These are phyloP conservation scores for Mellilla xanthometata DNA, from an alignment of 2,888 invertebrate genomes.

Conservation along the genomic window DNA sequence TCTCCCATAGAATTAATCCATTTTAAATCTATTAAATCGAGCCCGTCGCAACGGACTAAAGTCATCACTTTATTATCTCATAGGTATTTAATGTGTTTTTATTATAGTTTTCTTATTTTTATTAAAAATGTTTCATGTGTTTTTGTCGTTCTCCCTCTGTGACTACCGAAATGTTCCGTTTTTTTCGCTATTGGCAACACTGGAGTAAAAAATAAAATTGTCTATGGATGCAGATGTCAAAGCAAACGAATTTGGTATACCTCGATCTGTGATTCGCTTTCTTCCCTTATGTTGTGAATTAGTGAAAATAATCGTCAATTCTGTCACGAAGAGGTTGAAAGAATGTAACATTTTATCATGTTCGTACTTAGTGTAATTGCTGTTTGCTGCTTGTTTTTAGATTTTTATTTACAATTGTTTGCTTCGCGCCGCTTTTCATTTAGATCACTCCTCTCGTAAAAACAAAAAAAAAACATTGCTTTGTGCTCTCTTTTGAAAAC, in stretches of 20 bases:
- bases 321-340: conserved; percentile 52
- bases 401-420: conserved; percentile 56
- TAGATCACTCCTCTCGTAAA: too few species aligned
- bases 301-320: conserved; percentile 47
- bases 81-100: conserved; percentile 79
- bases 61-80: conserved; percentile 78
- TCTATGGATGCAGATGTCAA: conserved; percentile 45
- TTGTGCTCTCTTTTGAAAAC: too few species aligned
- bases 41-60: conserved; percentile 59
- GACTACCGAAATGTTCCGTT: conserved; percentile 35
- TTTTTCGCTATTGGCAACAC: conserved; percentile 48
- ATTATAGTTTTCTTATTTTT: conserved; percentile 65
- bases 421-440: conserved; percentile 42
- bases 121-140: conserved; percentile 70
- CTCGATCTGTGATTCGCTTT: conserved; percentile 57
- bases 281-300: conserved; percentile 39
- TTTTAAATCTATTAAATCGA: conserved; percentile 51
- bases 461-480: too few species aligned
- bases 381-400: conserved; percentile 46
- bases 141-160: conserved; percentile 56
- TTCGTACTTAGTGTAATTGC: conserved; percentile 66
- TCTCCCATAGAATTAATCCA: conserved; percentile 77
- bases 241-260: conserved; percentile 31
- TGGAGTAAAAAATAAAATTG: conserved; percentile 33
- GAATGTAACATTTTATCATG: conserved; percentile 40